These are phyloP conservation scores for Perca flavescens DNA, from an alignment of 2,113 vertebrate genomes.

Conservation along the genomic window DNA sequence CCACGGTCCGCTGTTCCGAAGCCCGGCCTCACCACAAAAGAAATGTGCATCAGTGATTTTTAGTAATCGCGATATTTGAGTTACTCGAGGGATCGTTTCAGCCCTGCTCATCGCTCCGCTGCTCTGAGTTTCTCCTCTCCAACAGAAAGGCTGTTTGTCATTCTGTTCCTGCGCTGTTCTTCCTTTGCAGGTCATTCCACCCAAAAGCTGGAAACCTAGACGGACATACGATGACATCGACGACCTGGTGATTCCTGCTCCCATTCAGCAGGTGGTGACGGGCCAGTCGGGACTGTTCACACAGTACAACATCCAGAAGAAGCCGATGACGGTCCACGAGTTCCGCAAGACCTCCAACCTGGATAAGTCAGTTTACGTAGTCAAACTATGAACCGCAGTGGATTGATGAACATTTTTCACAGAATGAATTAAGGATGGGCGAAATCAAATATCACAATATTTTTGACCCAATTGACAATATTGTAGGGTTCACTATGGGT, in stretches of 20 bases:
- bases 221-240: slow-evolving; percentile 93
- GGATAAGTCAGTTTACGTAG: slow-evolving; percentile 88
- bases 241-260: slow-evolving; percentile 94
- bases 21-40: too few species aligned
- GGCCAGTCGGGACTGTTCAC: slow-evolving; percentile 98
- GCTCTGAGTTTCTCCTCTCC: background rate
- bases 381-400: background rate
- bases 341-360: slow-evolving; percentile 93
- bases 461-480: too few species aligned
- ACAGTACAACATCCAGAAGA: slow-evolving; percentile 99
- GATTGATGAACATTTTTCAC: background rate
- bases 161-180: background rate
- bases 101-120: too few species aligned
- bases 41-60: too few species aligned
- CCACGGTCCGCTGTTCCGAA: too few species aligned
- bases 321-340: slow-evolving; percentile 95
- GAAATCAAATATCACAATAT: too few species aligned
- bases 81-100: too few species aligned
- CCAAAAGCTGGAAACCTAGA: slow-evolving; percentile 95
- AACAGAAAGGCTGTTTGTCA: background rate
- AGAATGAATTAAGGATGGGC: background rate
- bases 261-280: slow-evolving; percentile 97
- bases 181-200: slow-evolving; percentile 90
- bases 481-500: too few species aligned
- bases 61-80: too few species aligned